Evolutionary conservation across 1,140 invertebrate genomes (phyloP).

Genomic region (Helicoverpa zea): DNA sequence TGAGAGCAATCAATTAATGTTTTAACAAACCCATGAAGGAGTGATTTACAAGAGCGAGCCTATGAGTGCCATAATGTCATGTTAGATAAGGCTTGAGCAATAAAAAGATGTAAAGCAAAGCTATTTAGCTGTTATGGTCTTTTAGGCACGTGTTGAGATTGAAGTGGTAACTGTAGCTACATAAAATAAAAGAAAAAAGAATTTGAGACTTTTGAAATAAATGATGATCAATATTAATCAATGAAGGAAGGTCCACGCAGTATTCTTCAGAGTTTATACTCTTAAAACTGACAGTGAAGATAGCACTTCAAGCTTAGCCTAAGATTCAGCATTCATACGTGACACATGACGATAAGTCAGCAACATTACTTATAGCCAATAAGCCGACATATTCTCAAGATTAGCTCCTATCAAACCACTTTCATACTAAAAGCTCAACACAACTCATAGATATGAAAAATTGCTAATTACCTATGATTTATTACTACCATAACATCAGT

Average conservation of each 20-base stretch:
- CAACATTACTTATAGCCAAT: conserved; percentile 25
- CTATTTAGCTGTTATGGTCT: neutral
- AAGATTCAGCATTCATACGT: conserved; percentile 9
- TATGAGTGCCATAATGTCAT: conserved; percentile 41
- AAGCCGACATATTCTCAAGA: conserved; percentile 7
- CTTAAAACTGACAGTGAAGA: too few relatives aligned
- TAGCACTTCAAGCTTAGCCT: neutral
- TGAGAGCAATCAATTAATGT: conserved; percentile 43
- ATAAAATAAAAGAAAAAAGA: neutral
- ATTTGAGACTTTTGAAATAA: neutral
- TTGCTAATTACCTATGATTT: conserved; percentile 48
- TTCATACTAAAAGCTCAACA: conserved; percentile 45
- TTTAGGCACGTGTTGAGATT: conserved; percentile 24
- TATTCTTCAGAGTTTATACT: too few relatives aligned
- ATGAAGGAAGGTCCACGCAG: neutral
- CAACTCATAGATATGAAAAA: conserved; percentile 39
- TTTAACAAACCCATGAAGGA: conserved; percentile 41
- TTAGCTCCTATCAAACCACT: conserved; percentile 25
- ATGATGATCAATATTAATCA: neutral
- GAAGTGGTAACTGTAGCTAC: neutral
- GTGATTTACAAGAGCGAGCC: conserved; percentile 40
- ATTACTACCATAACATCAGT: conserved; percentile 19
- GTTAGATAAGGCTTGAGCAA: conserved; percentile 36
- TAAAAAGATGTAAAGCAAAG: conserved; percentile 36
- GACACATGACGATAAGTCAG: conserved; percentile 25